Percentiles rank a stretch among this genome's conserved stretches.
Evolutionary conservation across 2,888 invertebrate genomes (phyloP).

Genomic region (Xiphydria camelus): DNA sequence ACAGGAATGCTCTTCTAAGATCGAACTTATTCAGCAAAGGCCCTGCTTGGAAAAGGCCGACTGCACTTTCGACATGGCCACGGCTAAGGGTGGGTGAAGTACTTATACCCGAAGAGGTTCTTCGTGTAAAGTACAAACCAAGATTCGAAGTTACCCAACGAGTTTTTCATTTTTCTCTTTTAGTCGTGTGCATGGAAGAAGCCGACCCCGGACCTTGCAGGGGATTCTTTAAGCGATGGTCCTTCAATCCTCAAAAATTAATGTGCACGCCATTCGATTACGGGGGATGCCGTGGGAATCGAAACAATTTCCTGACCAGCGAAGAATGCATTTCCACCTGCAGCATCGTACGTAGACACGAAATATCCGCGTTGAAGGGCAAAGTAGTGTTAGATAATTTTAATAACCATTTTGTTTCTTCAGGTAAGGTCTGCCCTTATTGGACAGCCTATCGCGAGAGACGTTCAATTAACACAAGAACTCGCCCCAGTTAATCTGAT

Average conservation of each 20-base stretch:
- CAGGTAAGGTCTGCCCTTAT: slow-evolving; percentile 37
- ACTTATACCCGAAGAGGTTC: slow-evolving; percentile 1
- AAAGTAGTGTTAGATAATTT: too few species aligned
- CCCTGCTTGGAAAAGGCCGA: slow-evolving; percentile 70
- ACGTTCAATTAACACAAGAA: slow-evolving; percentile 3
- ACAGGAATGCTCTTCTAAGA: slow-evolving; percentile 67
- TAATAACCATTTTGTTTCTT: background rate
- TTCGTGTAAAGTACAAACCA: slow-evolving; percentile 1
- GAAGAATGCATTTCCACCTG: slow-evolving; percentile 79
- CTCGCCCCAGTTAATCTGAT: too few species aligned
- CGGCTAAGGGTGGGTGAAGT: slow-evolving; percentile 73
- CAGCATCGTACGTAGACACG: slow-evolving; percentile 63
- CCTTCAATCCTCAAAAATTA: slow-evolving; percentile 73
- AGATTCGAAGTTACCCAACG: too few species aligned
- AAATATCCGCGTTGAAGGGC: background rate
- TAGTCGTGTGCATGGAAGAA: slow-evolving; percentile 82
- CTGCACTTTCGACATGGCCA: slow-evolving; percentile 73
- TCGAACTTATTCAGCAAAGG: slow-evolving; percentile 76
- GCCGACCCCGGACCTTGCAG: slow-evolving; percentile 85
- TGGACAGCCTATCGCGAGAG: slow-evolving; percentile 27
- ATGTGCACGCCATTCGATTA: slow-evolving; percentile 87
- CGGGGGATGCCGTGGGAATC: slow-evolving; percentile 87
- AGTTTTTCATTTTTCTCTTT: slow-evolving; percentile 25
- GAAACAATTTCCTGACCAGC: slow-evolving; percentile 85
- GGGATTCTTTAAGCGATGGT: slow-evolving; percentile 85